Base-by-base conservation (phyloP, 35 echinoderm and acorn worm species). In the Eucidaris tribuloides region DNA sequence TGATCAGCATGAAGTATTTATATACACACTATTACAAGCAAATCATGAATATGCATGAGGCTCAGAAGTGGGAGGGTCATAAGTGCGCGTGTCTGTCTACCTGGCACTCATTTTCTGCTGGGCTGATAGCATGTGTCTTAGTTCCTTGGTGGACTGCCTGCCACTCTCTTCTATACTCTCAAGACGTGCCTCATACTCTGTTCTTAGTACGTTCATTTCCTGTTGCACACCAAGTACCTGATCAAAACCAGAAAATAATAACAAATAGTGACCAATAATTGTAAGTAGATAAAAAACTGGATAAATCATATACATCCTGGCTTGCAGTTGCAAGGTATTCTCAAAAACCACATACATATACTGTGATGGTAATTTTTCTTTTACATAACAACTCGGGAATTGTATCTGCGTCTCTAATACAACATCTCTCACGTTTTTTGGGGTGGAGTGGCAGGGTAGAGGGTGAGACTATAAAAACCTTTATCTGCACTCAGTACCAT, bases 51-150 rank as follows among this genome's bases (percentile, higher is more conserved):
- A 17, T 17, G 48, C 48, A 54, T 54, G 48, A 17, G 48, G 13
- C 48, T 17, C n/a, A 54, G 13, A 54, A 54, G n/a, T 54, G 48
- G n/a, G 13, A 0, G n/a, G 24, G 13, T 40, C 66, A 40, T 44
- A 74, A n/a, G n/a, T n/a, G n/a, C n/a, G n/a, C n/a, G n/a, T n/a
- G n/a, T n/a, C n/a, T n/a, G 63, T 84, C 46, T 86, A 94, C 94
- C 86, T 97, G 17, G 94, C 85, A 82, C 89, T 89, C 42, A 97
- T 92, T 63, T 77, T 85, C 43, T 92, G 94, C 25, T 97, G 94
- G 30, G 94, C 59, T 50, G 81, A 54, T 7, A 97, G 64, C 89
- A 97, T 92, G 31, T 92, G 79, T 38, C 89, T 82, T 34, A 97
- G 85, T 86, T 97, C 94, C 64, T 79, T 77, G 35, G 45, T 82